Evolutionary conservation across 2,113 vertebrate species (phyloP).

Genomic region (Hemichromis elongatus): DNA sequence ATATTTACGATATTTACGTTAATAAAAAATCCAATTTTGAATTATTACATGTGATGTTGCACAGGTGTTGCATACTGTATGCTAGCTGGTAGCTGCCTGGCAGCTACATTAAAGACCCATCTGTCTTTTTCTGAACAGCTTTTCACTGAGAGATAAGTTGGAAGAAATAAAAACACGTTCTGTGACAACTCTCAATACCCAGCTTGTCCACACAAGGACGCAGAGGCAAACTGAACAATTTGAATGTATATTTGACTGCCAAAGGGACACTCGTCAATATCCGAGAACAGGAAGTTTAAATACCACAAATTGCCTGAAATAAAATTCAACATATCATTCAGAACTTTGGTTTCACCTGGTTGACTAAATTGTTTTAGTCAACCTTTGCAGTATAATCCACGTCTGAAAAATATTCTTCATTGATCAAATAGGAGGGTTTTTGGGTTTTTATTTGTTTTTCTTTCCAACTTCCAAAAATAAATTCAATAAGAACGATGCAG

Average conservation of each 20-base stretch:
- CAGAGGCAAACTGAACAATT: background rate
- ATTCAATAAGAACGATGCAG: background rate
- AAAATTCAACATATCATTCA: background rate
- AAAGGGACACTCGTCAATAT: background rate
- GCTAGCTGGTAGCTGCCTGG: background rate
- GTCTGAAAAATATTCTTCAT: background rate
- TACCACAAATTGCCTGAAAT: background rate
- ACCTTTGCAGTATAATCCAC: background rate
- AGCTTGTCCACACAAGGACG: background rate
- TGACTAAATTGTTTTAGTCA: background rate
- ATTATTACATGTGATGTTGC: background rate
- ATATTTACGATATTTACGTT: background rate
- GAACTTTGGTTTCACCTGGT: background rate
- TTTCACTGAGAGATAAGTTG: background rate
- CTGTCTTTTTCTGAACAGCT: background rate
- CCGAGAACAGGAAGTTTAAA: background rate
- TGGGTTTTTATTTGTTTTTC: background rate
- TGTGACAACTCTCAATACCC: background rate
- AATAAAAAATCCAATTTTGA: background rate
- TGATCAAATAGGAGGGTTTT: background rate
- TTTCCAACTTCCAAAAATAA: background rate
- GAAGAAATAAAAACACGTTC: background rate
- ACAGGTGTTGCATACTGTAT: background rate
- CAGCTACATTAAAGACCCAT: background rate
- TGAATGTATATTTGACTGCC: constrained; percentile 48